A percentile compares a stretch with the other conserved stretches of the same genome.
These are phyloP conservation scores for Astyanax mexicanus DNA, from an alignment of 2,797 vertebrate genomes.

Conservation along the genomic window DNA sequence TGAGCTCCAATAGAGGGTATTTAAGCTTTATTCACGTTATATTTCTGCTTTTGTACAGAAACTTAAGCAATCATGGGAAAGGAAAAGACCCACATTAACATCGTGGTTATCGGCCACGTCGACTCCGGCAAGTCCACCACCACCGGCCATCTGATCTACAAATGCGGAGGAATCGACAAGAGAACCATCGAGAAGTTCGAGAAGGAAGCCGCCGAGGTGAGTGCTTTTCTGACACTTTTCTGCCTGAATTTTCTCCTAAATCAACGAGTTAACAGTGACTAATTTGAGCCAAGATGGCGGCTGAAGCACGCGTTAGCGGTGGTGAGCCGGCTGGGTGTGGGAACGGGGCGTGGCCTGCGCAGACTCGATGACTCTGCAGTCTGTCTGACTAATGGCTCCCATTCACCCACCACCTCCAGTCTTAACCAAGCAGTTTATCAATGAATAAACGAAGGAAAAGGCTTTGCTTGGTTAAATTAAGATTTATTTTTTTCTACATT, in stretches of 20 bases:
- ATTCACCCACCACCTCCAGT: background rate
- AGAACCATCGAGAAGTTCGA: constrained; percentile 87
- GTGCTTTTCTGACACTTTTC: constrained; percentile 7
- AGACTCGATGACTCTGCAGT: constrained; percentile 57
- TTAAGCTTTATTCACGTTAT: too few relatives aligned
- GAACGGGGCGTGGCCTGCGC: constrained; percentile 64
- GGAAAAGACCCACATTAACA: constrained; percentile 87
- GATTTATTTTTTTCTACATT: too few relatives aligned
- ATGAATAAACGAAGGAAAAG: too few relatives aligned
- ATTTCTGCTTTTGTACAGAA: constrained; percentile 67
- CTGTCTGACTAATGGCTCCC: constrained; percentile 50
- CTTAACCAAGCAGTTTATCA: too few relatives aligned
- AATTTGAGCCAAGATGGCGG: constrained; percentile 76
- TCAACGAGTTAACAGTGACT: background rate
- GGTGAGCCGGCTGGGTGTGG: constrained; percentile 71
- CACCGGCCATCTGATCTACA: constrained; percentile 86
- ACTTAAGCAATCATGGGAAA: constrained; percentile 80
- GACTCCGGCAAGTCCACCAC: constrained; percentile 86
- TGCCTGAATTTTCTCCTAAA: background rate
- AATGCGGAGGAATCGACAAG: constrained; percentile 86
- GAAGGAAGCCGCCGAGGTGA: constrained; percentile 85
- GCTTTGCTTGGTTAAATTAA: too few relatives aligned
- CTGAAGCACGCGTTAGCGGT: constrained; percentile 65
- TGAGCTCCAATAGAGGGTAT: background rate
- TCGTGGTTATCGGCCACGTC: constrained; percentile 87